Conservation (phyloP, 2,797 vertebrate species). For the Microcaecilia unicolor region DNA sequence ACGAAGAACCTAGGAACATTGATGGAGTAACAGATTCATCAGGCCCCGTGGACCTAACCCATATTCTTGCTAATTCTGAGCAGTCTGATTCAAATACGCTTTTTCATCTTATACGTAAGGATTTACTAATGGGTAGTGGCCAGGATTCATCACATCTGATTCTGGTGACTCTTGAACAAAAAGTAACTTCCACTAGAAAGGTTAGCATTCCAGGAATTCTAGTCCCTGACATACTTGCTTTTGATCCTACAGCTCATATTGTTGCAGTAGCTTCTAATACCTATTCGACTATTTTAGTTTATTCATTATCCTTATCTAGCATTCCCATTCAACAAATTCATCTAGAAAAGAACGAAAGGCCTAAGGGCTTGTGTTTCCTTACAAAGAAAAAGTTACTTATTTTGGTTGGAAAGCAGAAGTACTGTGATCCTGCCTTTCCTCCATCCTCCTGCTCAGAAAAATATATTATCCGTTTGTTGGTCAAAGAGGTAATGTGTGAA, state of each 20-base stretch:
- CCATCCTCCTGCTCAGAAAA: slow-evolving; percentile 79
- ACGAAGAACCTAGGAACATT: slow-evolving; percentile 51
- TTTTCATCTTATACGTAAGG: slow-evolving; percentile 61
- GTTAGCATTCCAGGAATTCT: slow-evolving; percentile 83
- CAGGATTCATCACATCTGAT: slow-evolving; percentile 82
- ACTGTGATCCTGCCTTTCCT: slow-evolving; percentile 64
- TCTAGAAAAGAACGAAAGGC: slow-evolving; percentile 72
- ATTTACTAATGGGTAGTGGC: slow-evolving; percentile 61
- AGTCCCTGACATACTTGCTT: slow-evolving; percentile 80
- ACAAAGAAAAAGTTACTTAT: slow-evolving; percentile 71
- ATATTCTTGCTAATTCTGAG: slow-evolving; percentile 67
- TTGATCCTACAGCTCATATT: slow-evolving; percentile 65
- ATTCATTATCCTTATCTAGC: slow-evolving; percentile 68
- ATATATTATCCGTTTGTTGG: slow-evolving; percentile 63
- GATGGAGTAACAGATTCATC: slow-evolving; percentile 50
- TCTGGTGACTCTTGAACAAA: slow-evolving; percentile 78
- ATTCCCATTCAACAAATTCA: slow-evolving; percentile 89
- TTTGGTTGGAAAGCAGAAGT: slow-evolving; percentile 78
- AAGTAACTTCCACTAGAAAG: slow-evolving; percentile 80
- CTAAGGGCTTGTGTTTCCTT: slow-evolving; percentile 82
- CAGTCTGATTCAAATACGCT: slow-evolving; percentile 75
- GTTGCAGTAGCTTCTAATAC: slow-evolving; percentile 83
- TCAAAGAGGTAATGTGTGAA: slow-evolving; percentile 66
- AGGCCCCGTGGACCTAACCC: slow-evolving; percentile 72
- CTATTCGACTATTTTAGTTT: slow-evolving; percentile 76